Evolutionary conservation across 2,888 invertebrate species (phyloP).

Genomic region (Drosophila barbarae): DNA sequence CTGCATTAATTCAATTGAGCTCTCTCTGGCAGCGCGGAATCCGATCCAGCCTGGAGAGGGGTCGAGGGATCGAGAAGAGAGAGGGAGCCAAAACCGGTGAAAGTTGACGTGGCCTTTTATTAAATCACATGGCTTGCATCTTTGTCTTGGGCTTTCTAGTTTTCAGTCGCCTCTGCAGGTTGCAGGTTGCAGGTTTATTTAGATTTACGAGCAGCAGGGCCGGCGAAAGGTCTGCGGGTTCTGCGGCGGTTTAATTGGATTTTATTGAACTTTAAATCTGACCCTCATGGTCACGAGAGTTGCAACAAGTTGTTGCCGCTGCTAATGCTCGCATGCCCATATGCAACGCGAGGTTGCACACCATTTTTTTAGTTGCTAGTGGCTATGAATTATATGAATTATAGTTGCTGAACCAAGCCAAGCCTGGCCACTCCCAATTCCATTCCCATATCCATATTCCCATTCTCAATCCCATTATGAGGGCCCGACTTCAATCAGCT

Average conservation of each 20-base stretch:
- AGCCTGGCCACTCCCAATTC: constrained; percentile 12
- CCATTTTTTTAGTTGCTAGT: constrained; percentile 34
- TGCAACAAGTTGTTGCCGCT: constrained; percentile 49
- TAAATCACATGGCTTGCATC: constrained; percentile 58
- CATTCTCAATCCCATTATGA: constrained; percentile 40
- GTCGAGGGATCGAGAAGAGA: too few relatives aligned
- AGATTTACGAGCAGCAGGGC: constrained; percentile 57
- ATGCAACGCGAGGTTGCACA: constrained; percentile 30
- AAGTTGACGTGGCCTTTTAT: constrained; percentile 62
- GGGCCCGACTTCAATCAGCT: constrained; percentile 59
- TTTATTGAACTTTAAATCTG: constrained; percentile 76
- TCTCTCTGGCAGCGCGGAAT: constrained; percentile 13
- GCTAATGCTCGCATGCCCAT: constrained; percentile 8
- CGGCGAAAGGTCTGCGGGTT: constrained; percentile 65
- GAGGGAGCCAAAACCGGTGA: constrained; percentile 42
- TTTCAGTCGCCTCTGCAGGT: constrained; percentile 3
- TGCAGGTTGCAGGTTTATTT: constrained; percentile 44
- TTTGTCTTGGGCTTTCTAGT: constrained; percentile 38
- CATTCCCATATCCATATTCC: background rate
- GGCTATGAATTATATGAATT: constrained; percentile 50
- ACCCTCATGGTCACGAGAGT: constrained; percentile 60
- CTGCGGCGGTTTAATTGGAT: constrained; percentile 69
- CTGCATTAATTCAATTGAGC: constrained; percentile 36
- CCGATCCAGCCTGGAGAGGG: constrained; percentile 7
- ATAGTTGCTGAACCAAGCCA: constrained; percentile 33